Conservation (phyloP, 1,140 invertebrate species). For the Caligus rogercresseyi region DNA sequence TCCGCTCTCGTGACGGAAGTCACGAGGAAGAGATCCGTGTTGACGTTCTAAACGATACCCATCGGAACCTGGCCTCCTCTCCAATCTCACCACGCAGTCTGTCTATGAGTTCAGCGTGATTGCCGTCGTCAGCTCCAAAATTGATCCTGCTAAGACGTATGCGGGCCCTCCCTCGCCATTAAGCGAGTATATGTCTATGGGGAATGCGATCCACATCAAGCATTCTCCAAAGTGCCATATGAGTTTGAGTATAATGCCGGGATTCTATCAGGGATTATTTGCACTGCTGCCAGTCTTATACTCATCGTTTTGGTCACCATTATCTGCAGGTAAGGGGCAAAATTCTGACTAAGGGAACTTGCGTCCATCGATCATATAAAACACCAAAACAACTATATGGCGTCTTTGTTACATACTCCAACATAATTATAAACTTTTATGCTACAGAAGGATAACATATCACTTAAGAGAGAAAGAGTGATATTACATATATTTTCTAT, state of each 20-base stretch:
- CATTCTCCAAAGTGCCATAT: conserved; percentile 14
- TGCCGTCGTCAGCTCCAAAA: background rate
- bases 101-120: conserved; percentile 6
- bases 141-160: conserved; percentile 1
- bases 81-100: conserved; percentile 13
- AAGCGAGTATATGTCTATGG: conserved; percentile 3
- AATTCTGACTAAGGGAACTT: too few relatives aligned
- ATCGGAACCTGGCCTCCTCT: conserved; percentile 6
- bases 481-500: too few relatives aligned
- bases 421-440: too few relatives aligned
- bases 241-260: conserved; percentile 14
- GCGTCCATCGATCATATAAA: too few relatives aligned
- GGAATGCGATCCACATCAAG: conserved; percentile 17
- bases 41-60: conserved; percentile 12
- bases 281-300: conserved; percentile 1
- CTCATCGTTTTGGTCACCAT: conserved; percentile 1
- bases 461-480: too few relatives aligned
- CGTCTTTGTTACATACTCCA: too few relatives aligned
- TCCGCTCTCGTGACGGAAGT: background rate
- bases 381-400: too few relatives aligned
- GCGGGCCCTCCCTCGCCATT: background rate
- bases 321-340: conserved; percentile 5
- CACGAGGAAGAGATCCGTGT: conserved; percentile 6
- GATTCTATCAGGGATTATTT: conserved; percentile 13
- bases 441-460: too few relatives aligned